These are phyloP conservation scores for Myotis findleyi DNA, from an alignment of 2,797 vertebrate genomes.

Conservation along the genomic window DNA sequence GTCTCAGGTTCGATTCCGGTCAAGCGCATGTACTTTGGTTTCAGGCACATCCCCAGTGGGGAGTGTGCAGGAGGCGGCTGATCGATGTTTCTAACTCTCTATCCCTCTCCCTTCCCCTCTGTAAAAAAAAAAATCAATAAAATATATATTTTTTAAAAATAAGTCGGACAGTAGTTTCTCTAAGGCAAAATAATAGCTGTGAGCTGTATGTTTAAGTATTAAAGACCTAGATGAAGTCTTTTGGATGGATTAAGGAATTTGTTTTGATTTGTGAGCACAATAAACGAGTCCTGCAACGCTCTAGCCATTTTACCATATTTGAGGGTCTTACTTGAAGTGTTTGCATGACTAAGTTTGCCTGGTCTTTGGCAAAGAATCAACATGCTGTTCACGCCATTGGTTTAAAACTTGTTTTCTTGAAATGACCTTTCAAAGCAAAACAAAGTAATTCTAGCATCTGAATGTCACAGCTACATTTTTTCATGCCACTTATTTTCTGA, in stretches of 20 bases:
- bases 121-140: too few species aligned
- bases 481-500: background rate
- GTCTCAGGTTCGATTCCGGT: too few species aligned
- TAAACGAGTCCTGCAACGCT: background rate
- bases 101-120: too few species aligned
- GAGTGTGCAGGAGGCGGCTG: too few species aligned
- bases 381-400: background rate
- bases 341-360: background rate
- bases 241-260: background rate
- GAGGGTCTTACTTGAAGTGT: background rate
- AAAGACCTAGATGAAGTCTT: background rate
- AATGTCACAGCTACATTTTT: background rate
- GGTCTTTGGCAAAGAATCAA: background rate
- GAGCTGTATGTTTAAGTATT: background rate
- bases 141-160: background rate
- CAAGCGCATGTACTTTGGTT: too few species aligned
- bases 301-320: background rate
- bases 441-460: background rate
- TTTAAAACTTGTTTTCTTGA: slow-evolving; percentile 13
- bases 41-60: too few species aligned
- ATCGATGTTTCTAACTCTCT: too few species aligned
- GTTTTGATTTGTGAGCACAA: background rate
- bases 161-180: background rate
- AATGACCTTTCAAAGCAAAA: background rate
- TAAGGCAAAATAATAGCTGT: background rate